Percentiles rank a stretch among this genome's conserved stretches.
Conservation (phyloP, 2,113 vertebrate genomes). For the Protomyctophum bolini region DNA sequence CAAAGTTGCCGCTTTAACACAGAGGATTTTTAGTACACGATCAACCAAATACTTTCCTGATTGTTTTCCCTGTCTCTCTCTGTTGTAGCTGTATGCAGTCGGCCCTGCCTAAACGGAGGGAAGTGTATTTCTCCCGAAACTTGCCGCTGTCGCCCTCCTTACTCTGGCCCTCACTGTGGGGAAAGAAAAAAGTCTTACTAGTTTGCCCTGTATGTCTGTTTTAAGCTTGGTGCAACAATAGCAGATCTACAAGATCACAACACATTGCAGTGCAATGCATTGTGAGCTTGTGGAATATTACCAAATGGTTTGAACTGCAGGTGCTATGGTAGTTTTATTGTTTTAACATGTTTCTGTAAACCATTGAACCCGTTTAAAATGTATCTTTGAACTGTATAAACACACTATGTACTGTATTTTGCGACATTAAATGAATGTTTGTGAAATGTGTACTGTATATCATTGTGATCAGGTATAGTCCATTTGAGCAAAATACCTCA, state of each 20-base stretch:
- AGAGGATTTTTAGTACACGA: too few relatives aligned
- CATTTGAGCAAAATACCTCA: not conserved
- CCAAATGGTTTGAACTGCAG: constrained; percentile 4
- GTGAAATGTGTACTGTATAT: not conserved
- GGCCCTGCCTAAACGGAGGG: constrained; percentile 82
- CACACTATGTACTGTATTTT: constrained; percentile 27
- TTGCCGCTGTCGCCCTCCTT: constrained; percentile 80
- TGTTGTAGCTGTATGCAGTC: constrained; percentile 80
- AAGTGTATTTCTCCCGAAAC: constrained; percentile 85
- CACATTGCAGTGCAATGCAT: too few relatives aligned
- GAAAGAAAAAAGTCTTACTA: constrained; percentile 77
- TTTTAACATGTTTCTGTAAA: constrained; percentile 9
- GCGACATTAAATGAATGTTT: constrained; percentile 30
- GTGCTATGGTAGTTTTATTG: constrained; percentile 16
- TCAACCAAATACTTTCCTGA: too few relatives aligned
- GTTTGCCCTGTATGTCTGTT: constrained; percentile 11
- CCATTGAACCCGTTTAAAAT: not conserved
- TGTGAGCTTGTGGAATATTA: not conserved
- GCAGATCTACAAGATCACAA: too few relatives aligned
- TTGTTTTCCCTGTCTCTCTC: constrained; percentile 1
- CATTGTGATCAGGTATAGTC: not conserved
- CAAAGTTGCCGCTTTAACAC: too few relatives aligned
- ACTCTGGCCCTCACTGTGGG: constrained; percentile 78
- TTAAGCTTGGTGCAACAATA: too few relatives aligned
- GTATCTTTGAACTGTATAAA: constrained; percentile 35